phyloP scores from a whole-genome alignment of 2,888 invertebrate genomes.

The Brachynemurus nebulosus region DNA sequence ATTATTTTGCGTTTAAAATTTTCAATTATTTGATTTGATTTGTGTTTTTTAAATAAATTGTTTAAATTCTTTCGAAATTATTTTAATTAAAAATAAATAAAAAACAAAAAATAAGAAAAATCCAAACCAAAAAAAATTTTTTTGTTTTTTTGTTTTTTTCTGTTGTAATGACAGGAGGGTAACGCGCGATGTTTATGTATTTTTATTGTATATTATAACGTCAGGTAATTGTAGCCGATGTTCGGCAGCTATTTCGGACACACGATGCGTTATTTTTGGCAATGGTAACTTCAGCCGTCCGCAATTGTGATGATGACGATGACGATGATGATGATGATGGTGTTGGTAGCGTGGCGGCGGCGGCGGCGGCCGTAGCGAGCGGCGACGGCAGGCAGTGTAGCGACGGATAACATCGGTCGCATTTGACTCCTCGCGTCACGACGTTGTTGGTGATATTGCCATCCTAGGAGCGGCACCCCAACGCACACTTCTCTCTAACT shows the following conservation, averaged over 20 bases:
- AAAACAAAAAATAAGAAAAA: too few species aligned
- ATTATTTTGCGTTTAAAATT: too few species aligned
- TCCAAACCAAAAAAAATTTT: too few species aligned
- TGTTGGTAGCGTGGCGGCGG: constrained; percentile 33
- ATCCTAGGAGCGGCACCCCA: constrained; percentile 20
- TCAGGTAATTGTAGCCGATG: constrained; percentile 10
- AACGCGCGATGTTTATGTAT: neutral
- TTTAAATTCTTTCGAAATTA: too few species aligned
- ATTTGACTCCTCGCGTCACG: constrained; percentile 15
- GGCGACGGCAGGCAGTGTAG: neutral
- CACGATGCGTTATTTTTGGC: constrained; percentile 10
- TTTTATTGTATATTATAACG: neutral
- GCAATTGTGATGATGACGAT: constrained; percentile 7
- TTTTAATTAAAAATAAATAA: too few species aligned
- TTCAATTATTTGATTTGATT: too few species aligned
- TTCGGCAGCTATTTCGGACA: constrained; percentile 7
- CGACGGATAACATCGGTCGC: neutral
- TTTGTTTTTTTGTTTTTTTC: too few species aligned
- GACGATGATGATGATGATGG: too few species aligned
- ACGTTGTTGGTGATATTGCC: constrained; percentile 21
- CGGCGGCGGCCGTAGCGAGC: constrained; percentile 29
- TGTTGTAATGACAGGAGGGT: neutral
- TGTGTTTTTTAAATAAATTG: too few species aligned
- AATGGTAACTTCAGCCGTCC: constrained; percentile 10
- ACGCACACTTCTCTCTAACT: constrained; percentile 16